These are phyloP conservation scores for Neopipo cinnamomea DNA, from an alignment of 2,113 vertebrate species.

Conservation along the genomic window DNA sequence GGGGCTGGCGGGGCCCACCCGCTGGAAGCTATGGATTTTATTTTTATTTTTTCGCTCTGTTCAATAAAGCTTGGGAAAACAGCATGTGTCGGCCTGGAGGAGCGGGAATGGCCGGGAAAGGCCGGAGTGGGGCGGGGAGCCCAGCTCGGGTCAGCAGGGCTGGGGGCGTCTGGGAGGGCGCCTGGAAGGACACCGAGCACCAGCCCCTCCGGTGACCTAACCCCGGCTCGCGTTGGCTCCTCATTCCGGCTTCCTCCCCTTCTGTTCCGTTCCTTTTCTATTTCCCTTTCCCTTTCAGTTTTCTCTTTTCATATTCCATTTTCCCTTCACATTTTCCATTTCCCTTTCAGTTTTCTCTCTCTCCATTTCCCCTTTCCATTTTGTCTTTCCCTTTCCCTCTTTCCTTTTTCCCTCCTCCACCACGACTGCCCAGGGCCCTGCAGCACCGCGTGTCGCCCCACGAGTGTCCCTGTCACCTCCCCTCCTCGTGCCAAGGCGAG, in stretches of 20 bases:
- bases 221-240: fast-evolving
- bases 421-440: neutral
- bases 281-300: neutral
- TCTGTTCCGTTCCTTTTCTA: neutral
- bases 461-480: neutral
- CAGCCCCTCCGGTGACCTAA: neutral
- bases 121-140: fast-evolving
- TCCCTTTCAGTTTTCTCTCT: too few relatives aligned
- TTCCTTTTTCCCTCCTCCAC: neutral
- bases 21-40: neutral
- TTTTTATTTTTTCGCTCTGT: neutral
- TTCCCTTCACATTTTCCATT: neutral
- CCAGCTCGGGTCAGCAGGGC: too few relatives aligned
- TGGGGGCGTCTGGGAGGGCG: neutral
- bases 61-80: neutral
- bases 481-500: neutral
- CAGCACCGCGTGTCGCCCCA: neutral
- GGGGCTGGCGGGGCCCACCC: neutral
- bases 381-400: neutral
- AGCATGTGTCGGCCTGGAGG: neutral
- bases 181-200: neutral
- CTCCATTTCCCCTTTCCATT: neutral
- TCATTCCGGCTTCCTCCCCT: neutral
- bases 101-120: neutral
- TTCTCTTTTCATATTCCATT: neutral